Base-by-base conservation (phyloP, 1,140 invertebrate genomes). In the Euwallacea fornicatus region DNA sequence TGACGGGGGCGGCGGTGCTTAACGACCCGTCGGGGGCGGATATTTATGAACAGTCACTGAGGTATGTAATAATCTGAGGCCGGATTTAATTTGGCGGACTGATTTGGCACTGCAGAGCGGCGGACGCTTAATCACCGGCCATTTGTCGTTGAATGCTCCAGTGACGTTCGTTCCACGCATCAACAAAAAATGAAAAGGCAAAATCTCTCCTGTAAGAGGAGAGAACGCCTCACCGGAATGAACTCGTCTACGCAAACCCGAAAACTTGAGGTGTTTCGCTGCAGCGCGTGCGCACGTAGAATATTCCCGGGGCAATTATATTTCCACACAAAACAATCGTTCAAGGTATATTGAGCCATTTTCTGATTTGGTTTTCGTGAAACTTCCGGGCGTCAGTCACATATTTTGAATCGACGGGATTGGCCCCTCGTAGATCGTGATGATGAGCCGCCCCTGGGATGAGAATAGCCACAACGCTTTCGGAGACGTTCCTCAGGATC, bases 361-460 rank as follows among this genome's bases (percentile, higher is more conserved):
- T 84, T 53, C 80, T 83, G 44, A 96, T 92, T 62, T 86, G 85
- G 6, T 84, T 78, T 66, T 85, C 85, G 78, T 95, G 91, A 41
- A 88, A 83, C 55, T 87, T 81, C 65, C 95, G 84, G 0, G 93
- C 90, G 60, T 84, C 74, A 10, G 83, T 83, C 0, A 97, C 93
- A 15, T 88, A 87, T 2, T 79, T 74, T 0, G 94, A 92, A 83
- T 97, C 95, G 7, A 83, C 79, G 0, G 84, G 81, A 83, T 95
- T 87, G 2, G 86, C 82, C 0, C 83, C 83, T 77, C 96, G 86
- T n/a, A 98, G 85, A 81, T 98, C 96, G 42, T 97, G 85, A 81
- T 98, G 97, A 84, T 98, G 96, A 6, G 96, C 96, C 0, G 90
- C 93, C 80, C 96, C 90, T 2, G 92, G 88, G 64, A 99, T 93